phyloP scores from a whole-genome alignment of 2,113 vertebrate genomes.

The Chaetura pelagica region DNA sequence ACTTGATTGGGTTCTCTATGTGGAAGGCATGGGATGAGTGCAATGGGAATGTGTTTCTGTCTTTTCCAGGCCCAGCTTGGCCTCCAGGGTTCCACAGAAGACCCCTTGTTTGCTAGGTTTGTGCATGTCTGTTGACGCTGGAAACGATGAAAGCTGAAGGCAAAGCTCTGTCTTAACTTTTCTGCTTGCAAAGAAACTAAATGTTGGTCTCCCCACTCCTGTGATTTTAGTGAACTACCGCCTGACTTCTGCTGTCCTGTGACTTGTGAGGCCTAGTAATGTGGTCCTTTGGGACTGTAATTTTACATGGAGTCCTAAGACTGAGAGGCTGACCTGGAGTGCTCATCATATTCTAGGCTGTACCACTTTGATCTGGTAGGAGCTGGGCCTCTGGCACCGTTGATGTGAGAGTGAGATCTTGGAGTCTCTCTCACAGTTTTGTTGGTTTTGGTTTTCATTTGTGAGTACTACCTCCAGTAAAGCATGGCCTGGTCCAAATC shows the following conservation, averaged over 20 bases:
- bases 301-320: neutral
- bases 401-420: neutral
- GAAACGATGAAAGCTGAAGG: no score
- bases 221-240: neutral
- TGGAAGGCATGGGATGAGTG: neutral
- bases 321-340: neutral
- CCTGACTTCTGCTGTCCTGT: neutral
- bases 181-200: neutral
- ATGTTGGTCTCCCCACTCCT: rapidly evolving
- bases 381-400: neutral
- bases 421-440: neutral
- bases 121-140: no score
- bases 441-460: neutral
- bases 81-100: neutral
- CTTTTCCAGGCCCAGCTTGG: neutral
- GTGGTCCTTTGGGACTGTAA: neutral
- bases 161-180: no score
- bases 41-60: rapidly evolving
- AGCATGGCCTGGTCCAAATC: neutral
- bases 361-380: neutral
- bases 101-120: no score
- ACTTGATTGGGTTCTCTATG: neutral
- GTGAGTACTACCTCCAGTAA: neutral
- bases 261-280: neutral
- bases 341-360: neutral